Evolutionary conservation across 2,797 vertebrate species (phyloP).

Genomic region (Sebastes iracundus): DNA sequence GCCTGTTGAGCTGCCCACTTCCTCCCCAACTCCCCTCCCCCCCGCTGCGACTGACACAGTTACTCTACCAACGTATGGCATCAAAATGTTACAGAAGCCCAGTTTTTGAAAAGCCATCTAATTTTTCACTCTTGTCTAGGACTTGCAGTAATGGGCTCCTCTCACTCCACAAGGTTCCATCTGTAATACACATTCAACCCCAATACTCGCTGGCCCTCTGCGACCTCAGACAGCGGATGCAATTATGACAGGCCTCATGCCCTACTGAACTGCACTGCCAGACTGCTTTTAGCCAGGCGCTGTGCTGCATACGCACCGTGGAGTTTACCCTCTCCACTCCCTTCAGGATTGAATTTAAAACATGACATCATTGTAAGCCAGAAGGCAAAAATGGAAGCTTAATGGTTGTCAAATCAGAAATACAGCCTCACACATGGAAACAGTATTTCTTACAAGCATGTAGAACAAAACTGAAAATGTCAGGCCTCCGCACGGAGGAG

Average conservation of each 20-base stretch:
- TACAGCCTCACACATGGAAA: not conserved
- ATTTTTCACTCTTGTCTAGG: constrained; percentile 71
- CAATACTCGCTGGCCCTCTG: constrained; percentile 58
- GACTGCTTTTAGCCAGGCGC: constrained; percentile 50
- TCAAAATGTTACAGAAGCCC: constrained; percentile 63
- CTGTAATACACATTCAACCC: constrained; percentile 62
- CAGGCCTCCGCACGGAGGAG: not conserved
- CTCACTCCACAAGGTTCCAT: constrained; percentile 65
- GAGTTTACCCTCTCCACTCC: constrained; percentile 16
- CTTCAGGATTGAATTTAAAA: constrained; percentile 47
- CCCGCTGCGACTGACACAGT: constrained; percentile 66
- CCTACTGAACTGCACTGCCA: constrained; percentile 50
- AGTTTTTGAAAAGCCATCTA: constrained; percentile 74
- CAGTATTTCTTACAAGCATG: not conserved
- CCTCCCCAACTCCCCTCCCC: constrained; percentile 11
- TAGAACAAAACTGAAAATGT: constrained; percentile 7
- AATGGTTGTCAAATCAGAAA: constrained; percentile 31
- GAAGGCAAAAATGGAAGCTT: constrained; percentile 24
- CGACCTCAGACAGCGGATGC: constrained; percentile 74
- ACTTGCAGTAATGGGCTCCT: constrained; percentile 70
- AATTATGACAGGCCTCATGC: constrained; percentile 73
- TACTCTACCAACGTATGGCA: constrained; percentile 55
- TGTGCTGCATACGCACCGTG: constrained; percentile 13
- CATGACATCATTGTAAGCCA: constrained; percentile 48
- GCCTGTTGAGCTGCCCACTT: constrained; percentile 61